These are phyloP conservation scores for Hypotaenidia philippensis DNA, from an alignment of 2,797 vertebrate genomes.

Conservation along the genomic window DNA sequence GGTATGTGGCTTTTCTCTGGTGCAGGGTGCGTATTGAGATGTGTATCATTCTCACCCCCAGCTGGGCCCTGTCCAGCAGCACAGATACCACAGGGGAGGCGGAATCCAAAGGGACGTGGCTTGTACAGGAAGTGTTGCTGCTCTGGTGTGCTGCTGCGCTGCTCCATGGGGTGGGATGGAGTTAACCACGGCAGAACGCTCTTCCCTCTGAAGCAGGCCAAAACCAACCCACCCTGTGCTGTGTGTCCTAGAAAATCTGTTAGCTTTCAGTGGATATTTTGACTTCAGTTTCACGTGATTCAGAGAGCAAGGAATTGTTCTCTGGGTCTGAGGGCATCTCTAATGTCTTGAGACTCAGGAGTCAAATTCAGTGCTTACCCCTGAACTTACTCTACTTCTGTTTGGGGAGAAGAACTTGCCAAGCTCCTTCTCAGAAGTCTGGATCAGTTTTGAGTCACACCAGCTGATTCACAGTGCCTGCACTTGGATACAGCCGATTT, in stretches of 20 bases:
- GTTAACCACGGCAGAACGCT: neutral
- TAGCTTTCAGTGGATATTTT: neutral
- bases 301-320: neutral
- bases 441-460: neutral
- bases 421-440: neutral
- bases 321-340: neutral
- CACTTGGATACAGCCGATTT: neutral
- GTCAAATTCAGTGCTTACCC: neutral
- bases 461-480: slow-evolving; percentile 34
- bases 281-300: neutral
- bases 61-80: neutral
- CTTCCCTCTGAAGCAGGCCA: neutral
- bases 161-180: neutral
- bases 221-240: neutral
- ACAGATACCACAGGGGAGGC: neutral
- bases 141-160: neutral
- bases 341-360: neutral
- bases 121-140: neutral
- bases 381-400: neutral
- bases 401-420: neutral
- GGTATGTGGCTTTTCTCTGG: rapidly evolving
- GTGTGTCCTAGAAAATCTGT: neutral
- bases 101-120: rapidly evolving
- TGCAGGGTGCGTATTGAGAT: rapidly evolving
- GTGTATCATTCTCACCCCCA: neutral